Evolutionary conservation across 1,140 invertebrate species (phyloP).

Genomic region (Lordiphosa mommai): DNA sequence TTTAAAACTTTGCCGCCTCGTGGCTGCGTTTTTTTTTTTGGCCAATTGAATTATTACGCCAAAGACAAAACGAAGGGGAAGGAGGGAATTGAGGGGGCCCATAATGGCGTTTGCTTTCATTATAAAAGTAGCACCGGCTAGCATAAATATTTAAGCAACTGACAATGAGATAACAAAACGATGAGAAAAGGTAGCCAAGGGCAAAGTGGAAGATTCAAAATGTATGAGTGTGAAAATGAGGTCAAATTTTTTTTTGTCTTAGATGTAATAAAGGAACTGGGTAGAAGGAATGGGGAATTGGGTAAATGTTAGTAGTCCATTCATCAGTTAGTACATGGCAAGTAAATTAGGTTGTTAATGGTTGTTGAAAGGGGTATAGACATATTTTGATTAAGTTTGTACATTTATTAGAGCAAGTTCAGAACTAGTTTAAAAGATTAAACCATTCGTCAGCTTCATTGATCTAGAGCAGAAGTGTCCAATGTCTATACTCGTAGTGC

Average conservation of each 20-base stretch:
- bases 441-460: no score
- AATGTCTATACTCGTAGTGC: no score
- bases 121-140: constrained; percentile 24
- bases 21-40: constrained; percentile 48
- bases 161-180: constrained; percentile 71
- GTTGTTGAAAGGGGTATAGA: no score
- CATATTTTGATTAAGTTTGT: no score
- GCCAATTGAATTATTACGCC: constrained; percentile 69
- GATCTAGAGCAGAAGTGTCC: no score
- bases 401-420: no score
- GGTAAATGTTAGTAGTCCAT: constrained; percentile 46
- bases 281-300: neutral
- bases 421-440: no score
- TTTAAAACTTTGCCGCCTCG: constrained; percentile 41
- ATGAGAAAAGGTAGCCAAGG: constrained; percentile 3
- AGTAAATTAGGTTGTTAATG: constrained; percentile 30
- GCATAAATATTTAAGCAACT: constrained; percentile 77
- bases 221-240: constrained; percentile 26
- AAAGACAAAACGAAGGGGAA: constrained; percentile 46
- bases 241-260: constrained; percentile 36
- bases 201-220: neutral
- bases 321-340: constrained; percentile 43
- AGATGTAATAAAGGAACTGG: constrained; percentile 1
- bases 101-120: constrained; percentile 74
- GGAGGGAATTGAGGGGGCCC: constrained; percentile 1